Evolutionary conservation across 2,888 invertebrate genomes (phyloP), one percentile per base, ranked within the genome.

Genomic region (Dioctria linearis): DNA sequence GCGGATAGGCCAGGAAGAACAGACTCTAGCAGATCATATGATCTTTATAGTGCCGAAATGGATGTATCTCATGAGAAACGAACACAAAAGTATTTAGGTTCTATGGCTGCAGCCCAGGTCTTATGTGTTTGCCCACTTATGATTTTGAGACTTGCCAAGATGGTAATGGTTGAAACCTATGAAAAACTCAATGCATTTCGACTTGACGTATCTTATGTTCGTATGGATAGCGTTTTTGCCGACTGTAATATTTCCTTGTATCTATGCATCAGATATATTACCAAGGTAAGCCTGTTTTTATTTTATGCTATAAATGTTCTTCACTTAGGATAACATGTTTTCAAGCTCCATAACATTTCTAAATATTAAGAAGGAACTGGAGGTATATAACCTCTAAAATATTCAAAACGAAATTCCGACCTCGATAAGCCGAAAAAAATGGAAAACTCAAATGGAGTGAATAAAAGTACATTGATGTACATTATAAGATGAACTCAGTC

Each of bases 171-270:
- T 78, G 94, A 94, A 86, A 93, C 93, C 0, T 93, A 94, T 85
- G 92, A 93, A 82, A n/a, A 94, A 94, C 86, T 90, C 90, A 67
- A 91, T 90, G 54, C 92, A 93, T 84, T 92, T 93, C 83, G 94
- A 94, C 85, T 91, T 94, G 75, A 92, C 92, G 2, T 94, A 92
- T 86, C 90, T 92, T 67, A 90, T 92, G 86, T 92, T 94, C 84
- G 92, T 93, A 5, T 94, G 93, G 93, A 88, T 94, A 79, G 94
- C 92, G 1, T 94, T 93, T 84, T 85, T 93, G 80, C 93, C 94
- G 5, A 92, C 92, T 0, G 91, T 93, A 80, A 90, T 91, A 39
- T 94, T 93, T 39, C 94, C 94, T 0, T 88, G 91, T 49, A 88
- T 94, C 71, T 94, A 92, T 85, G 91, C 91, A 6, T 90, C 91